Evolutionary conservation across 2,888 invertebrate species (phyloP), one percentile per base, ranked within the genome.

Genomic region (Bombylius major): DNA sequence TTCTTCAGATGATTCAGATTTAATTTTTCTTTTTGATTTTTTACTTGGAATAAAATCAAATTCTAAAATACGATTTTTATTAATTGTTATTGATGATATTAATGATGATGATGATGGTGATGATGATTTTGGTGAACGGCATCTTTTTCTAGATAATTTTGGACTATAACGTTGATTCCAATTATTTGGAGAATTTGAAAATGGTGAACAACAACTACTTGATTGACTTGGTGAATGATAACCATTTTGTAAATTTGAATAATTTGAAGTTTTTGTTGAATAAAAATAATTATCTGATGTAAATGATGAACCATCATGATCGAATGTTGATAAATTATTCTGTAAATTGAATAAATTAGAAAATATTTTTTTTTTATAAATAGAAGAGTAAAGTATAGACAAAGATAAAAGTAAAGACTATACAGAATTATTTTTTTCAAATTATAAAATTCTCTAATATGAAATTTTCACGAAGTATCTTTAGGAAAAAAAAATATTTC

Each of bases 41-140:
- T 67, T 70, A 61, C 66, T 70, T 58, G 69, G 70, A 54, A 67
- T 70, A 47, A 70, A 67, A 62, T 70, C 70, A 61, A 69, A 70
- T 60, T 71, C 71, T 8, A 69, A 67, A 39, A 69, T 65, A 49
- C 70, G 71, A 64, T 62, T 71, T 60, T 65, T 66, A 36, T 52
- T 56, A 13, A 51, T 47, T 33, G 53, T 54, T 6, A 42, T 42
- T 49, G 45, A 23, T 5, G 56, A 31, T 34, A 48, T 31, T n/a
- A 54, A 47, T 33, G 56, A 54, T 31, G 54, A 11, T 11, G 39
- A 11, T 42, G 39, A 11, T 23, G 23, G 23, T 23, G 23, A n/a
- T 31, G 47, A 31, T 45, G 51, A 51, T 33, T 44, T 47, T 33
- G 53, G 51, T 14, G 52, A 52, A 48, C 36, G 45, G 4, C 32